A percentile compares a stretch with the other conserved stretches of the same genome.
phyloP scores from a whole-genome alignment of 1,140 invertebrate genomes.

The Mya arenaria region DNA sequence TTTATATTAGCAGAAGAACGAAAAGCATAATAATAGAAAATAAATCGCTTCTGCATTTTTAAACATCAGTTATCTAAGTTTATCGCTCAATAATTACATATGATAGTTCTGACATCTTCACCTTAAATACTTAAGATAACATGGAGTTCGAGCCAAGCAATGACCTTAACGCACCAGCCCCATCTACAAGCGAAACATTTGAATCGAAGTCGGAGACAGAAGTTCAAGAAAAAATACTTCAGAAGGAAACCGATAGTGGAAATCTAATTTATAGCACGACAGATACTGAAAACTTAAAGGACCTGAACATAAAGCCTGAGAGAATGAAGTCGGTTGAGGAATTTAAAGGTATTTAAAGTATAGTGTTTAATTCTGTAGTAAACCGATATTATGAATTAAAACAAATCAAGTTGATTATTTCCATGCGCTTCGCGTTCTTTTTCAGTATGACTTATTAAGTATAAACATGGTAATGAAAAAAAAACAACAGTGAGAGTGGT shows the following conservation, averaged over 20 bases:
- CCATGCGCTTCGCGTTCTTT: neutral
- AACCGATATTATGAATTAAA: neutral
- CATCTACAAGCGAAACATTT: neutral
- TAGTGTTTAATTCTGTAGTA: neutral
- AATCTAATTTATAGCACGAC: neutral
- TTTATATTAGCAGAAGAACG: neutral
- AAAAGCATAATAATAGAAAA: neutral
- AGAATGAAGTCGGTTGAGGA: too few species aligned
- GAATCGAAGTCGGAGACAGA: neutral
- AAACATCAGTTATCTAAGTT: neutral
- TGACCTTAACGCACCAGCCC: conserved; percentile 27
- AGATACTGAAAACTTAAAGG: neutral
- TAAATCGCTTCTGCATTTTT: neutral
- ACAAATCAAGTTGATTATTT: too few species aligned
- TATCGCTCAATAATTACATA: too few species aligned
- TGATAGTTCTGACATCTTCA: neutral
- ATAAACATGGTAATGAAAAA: neutral
- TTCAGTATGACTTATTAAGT: neutral
- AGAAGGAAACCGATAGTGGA: neutral
- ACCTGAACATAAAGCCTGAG: conserved; percentile 21
- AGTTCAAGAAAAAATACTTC: neutral
- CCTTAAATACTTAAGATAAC: neutral
- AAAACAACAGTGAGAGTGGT: neutral
- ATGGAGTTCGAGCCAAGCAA: neutral
- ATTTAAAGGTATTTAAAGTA: neutral